Evolutionary conservation across 2,797 vertebrate genomes (phyloP).

Genomic region (Gallinago nigripennis): DNA sequence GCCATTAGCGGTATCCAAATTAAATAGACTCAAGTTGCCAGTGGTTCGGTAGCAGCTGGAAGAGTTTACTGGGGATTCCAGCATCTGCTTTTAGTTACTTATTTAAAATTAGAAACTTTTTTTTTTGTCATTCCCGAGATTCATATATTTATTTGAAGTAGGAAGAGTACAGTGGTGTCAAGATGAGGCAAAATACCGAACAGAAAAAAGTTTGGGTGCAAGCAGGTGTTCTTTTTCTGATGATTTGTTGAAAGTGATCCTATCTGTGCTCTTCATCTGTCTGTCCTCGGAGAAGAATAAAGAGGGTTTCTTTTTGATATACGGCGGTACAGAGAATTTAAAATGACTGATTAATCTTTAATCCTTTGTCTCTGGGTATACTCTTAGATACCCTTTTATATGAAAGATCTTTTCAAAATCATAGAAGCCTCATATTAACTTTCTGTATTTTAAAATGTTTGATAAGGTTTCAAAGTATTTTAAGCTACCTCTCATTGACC

Average conservation of each 20-base stretch:
- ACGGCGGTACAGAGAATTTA: conserved; percentile 27
- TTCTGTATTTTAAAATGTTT: conserved; percentile 53
- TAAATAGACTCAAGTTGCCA: conserved; percentile 70
- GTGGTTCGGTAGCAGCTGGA: conserved; percentile 75
- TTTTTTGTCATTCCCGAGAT: conserved; percentile 48
- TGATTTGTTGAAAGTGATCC: conserved; percentile 46
- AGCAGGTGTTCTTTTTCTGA: conserved; percentile 27
- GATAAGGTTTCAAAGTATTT: conserved; percentile 57
- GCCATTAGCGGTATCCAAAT: conserved; percentile 70
- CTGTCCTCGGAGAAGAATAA: conserved; percentile 37
- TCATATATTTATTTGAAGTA: conserved; percentile 34
- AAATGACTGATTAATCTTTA: conserved; percentile 65
- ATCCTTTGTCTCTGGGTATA: not conserved
- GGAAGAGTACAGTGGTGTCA: not conserved
- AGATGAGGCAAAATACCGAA: conserved; percentile 4
- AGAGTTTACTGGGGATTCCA: conserved; percentile 64
- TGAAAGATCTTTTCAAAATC: conserved; percentile 37
- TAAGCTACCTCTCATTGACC: conserved; percentile 8
- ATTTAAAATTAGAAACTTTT: conserved; percentile 64
- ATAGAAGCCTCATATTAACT: conserved; percentile 37
- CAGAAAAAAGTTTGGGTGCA: conserved; percentile 6
- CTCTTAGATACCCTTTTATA: conserved; percentile 33
- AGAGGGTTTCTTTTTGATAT: conserved; percentile 43
- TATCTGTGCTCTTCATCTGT: conserved; percentile 40
- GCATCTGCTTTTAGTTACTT: conserved; percentile 74